Evolutionary conservation across 1,140 invertebrate species (phyloP), one percentile per base, ranked within the genome.

Genomic region (Plutomurus gul): DNA sequence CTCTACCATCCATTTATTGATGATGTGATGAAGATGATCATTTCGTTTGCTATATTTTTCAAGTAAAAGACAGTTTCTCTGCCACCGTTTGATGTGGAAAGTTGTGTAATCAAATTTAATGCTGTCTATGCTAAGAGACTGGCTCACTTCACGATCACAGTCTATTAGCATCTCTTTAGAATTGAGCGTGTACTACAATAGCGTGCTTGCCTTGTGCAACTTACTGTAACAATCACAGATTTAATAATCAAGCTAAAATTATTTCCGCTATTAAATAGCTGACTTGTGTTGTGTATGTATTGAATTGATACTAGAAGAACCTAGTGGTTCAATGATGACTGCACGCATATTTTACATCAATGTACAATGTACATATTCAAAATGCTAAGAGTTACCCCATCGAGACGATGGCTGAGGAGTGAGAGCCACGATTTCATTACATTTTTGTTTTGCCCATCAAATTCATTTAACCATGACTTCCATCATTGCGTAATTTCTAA

Each of bases 401-500:
- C n/a, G n/a, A n/a, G n/a, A n/a, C n/a, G n/a, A n/a, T n/a, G n/a
- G n/a, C n/a, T n/a, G n/a, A n/a, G n/a, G n/a, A n/a, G n/a, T n/a
- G 16, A 33, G 56, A 65, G 56, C 30, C 56, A 65, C 36, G 27
- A n/a, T 65, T 33, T 33, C 56, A 65, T 65, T 60, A 8, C 33
- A n/a, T n/a, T n/a, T n/a, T n/a, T n/a, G n/a, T 60, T 60, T 60
- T 13, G 11, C 27, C 36, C 10, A 36, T 6, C 30, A 65, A 36
- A 65, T 30, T 18, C 56, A 65, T 65, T 65, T 65, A 65, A 65
- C 56, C 56, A 27, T 65, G 56, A 65, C 56, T 65, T 65, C 56
- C 27, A 30, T 33, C 1, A n/a, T 65, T 65, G 30, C 36, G 27
- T 30, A 65, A 65, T 33, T n/a, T n/a, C n/a, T n/a, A n/a, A n/a